Conservation (phyloP, 2,113 vertebrate species). For the Regulus satrapa region DNA sequence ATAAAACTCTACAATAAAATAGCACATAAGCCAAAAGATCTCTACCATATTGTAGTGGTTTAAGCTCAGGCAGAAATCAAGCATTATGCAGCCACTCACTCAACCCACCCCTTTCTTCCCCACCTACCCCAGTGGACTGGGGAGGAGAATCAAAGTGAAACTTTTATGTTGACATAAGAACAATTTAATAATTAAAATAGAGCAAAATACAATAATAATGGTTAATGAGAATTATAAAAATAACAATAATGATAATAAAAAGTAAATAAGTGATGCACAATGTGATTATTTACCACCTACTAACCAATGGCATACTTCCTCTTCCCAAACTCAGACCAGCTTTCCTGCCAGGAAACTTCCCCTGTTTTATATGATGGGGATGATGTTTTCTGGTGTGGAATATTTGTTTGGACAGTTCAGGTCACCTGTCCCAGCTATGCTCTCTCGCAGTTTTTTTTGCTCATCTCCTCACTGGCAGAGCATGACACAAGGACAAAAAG, state of each 20-base stretch:
- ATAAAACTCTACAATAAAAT: background rate
- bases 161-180: background rate
- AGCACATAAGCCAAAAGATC: background rate
- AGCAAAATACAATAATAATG: background rate
- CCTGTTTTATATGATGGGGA: background rate
- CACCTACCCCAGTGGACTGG: background rate
- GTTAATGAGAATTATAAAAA: background rate
- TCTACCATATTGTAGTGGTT: background rate
- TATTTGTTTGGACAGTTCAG: background rate
- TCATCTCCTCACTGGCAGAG: background rate
- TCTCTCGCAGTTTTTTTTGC: background rate
- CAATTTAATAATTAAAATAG: background rate
- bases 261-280: background rate
- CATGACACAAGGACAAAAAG: background rate
- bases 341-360: background rate
- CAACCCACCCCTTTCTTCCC: background rate
- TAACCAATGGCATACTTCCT: background rate
- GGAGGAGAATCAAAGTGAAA: background rate
- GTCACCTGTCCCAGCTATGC: background rate
- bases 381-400: background rate
- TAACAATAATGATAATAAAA: background rate
- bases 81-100: rapidly evolving
- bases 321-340: background rate
- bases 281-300: background rate
- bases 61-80: background rate